phyloP scores from a whole-genome alignment of 1,140 invertebrate genomes.

The Pseudomyrmex gracilis region DNA sequence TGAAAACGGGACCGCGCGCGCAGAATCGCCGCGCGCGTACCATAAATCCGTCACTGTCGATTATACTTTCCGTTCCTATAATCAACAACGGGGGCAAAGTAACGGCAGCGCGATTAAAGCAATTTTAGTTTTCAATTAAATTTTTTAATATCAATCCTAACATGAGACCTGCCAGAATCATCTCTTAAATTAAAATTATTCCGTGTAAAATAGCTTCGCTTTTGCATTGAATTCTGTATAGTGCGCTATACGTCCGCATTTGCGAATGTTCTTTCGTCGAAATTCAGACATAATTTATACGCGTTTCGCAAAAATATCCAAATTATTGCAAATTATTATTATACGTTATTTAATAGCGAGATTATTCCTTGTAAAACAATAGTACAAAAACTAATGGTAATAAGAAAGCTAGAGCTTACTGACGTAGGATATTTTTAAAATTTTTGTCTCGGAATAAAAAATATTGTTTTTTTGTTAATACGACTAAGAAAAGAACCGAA shows the following conservation, averaged over 20 bases:
- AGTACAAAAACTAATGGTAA: too few species aligned
- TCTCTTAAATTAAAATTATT: constrained; percentile 56
- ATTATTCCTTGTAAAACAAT: background rate
- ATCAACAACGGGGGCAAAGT: constrained; percentile 44
- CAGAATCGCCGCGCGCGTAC: constrained; percentile 44
- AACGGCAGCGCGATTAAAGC: constrained; percentile 56
- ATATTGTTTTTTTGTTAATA: background rate
- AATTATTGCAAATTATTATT: constrained; percentile 11
- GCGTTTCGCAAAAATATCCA: background rate
- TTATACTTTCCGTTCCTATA: constrained; percentile 57
- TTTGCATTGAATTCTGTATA: constrained; percentile 1
- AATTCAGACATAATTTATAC: constrained; percentile 39
- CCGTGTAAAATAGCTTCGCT: constrained; percentile 27
- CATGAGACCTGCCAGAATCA: constrained; percentile 36
- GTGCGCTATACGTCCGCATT: background rate
- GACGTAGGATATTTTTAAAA: background rate
- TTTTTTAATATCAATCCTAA: constrained; percentile 60
- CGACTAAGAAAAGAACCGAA: background rate
- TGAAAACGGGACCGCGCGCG: constrained; percentile 44
- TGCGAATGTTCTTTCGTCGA: background rate
- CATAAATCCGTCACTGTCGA: constrained; percentile 62
- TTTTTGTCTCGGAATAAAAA: background rate
- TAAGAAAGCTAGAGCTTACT: background rate
- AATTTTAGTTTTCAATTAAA: constrained; percentile 60
- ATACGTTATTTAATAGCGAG: background rate